Base-by-base conservation (phyloP, 2,797 vertebrate genomes). In the Knipowitschia caucasica region DNA sequence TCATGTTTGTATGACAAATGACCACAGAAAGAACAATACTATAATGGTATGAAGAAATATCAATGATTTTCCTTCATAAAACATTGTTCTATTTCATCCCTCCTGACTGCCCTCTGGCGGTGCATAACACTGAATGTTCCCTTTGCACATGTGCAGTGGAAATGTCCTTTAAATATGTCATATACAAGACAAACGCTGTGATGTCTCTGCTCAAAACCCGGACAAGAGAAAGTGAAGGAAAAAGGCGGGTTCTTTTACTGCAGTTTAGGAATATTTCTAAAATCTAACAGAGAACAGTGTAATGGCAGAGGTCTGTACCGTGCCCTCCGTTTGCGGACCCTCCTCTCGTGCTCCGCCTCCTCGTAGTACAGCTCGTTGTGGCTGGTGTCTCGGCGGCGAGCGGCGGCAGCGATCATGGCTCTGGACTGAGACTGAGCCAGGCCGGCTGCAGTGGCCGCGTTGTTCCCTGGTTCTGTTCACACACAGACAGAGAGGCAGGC, bases 341-440 rank as follows among this genome's bases (percentile, higher is more conserved):
- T 88, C 56, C 95, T 88, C 27, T 98, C 96, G 0, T 96, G 93
- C 59, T 98, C 96, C 0, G 93, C 93, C 78, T 99, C 96, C 69
- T 98, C 96, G 0, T 98, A 98, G 82, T 99, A 99, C 50, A 98
- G 75, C 71, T 98, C 95, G 0, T 95, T 98, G 89, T 98, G 95
- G 50, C 93, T 92, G 26, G 92, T 90, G 84, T 97, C 95, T 50
- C 94, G 78, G 70, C 92, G 90, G 0, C 93, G 90, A 0, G 95
- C 94, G 0, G 94, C 93, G 0, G 94, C 94, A 0, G 95, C 93
- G 0, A 95, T 96, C 92, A 97, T 95, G 12, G 94, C 93, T 47
- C 94, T 89, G 65, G 95, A 95, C 85, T 97, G 96, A 23, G 87
- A 89, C 50, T 87, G 87, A 15, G 74, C 85, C 10, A 87, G 33